A percentile compares a stretch with the other conserved stretches of the same genome.
phyloP scores from a whole-genome alignment of 2,797 vertebrate species.

The Adelosebastes latens region DNA sequence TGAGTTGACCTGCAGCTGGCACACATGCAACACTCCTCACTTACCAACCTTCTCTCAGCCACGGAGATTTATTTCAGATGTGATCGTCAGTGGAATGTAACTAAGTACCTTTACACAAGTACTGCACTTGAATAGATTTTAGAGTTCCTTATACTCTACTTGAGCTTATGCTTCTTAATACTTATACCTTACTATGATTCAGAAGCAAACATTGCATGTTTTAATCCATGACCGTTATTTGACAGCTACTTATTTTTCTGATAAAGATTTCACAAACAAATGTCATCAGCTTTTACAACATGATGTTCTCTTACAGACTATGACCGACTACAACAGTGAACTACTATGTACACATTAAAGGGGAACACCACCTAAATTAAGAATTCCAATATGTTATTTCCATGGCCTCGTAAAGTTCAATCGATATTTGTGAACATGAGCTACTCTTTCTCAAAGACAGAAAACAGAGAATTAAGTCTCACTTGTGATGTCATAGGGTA shows the following conservation, averaged over 20 bases:
- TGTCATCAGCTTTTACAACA: background rate
- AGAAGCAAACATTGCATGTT: background rate
- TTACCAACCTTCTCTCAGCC: slow-evolving; percentile 2
- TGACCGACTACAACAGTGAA: background rate
- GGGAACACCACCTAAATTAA: background rate
- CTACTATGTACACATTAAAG: background rate
- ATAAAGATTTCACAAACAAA: slow-evolving; percentile 1
- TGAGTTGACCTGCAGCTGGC: slow-evolving; percentile 19
- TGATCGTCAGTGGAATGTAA: background rate
- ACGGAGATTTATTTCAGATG: slow-evolving; percentile 6
- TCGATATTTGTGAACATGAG: too few species aligned
- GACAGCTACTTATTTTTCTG: background rate
- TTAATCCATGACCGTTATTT: background rate
- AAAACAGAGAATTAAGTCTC: too few species aligned
- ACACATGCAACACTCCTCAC: slow-evolving; percentile 8
- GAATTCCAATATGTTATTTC: too few species aligned
- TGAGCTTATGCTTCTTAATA: background rate
- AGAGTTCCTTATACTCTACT: background rate
- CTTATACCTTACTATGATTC: background rate
- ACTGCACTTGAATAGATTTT: background rate
- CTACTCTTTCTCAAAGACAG: too few species aligned
- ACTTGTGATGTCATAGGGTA: too few species aligned
- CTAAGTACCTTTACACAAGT: background rate
- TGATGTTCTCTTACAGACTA: background rate
- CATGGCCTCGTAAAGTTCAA: too few species aligned